These are phyloP conservation scores for Adrianichthys oophorus DNA, from an alignment of 2,797 vertebrate genomes.

Conservation along the genomic window DNA sequence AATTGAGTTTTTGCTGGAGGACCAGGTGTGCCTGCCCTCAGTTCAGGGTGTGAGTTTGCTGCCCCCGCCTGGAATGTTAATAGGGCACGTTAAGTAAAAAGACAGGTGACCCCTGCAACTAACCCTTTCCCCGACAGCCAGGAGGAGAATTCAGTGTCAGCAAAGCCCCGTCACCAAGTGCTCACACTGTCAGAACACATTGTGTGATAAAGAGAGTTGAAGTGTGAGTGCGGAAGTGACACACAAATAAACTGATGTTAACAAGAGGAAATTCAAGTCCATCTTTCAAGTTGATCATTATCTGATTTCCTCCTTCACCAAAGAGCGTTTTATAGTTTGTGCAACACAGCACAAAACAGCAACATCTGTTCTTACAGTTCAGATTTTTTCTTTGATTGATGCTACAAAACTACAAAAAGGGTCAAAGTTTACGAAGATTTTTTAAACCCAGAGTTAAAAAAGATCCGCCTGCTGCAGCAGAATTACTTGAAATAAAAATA, in stretches of 20 bases:
- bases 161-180: slow-evolving; percentile 25
- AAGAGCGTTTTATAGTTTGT: slow-evolving; percentile 21
- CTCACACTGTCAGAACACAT: neutral
- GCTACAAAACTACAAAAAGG: too few species aligned
- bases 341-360: slow-evolving; percentile 15
- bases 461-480: too few species aligned
- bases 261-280: neutral
- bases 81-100: slow-evolving; percentile 67
- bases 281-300: neutral
- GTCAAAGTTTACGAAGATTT: too few species aligned
- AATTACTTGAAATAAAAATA: too few species aligned
- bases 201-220: slow-evolving; percentile 3
- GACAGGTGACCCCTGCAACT: slow-evolving; percentile 59
- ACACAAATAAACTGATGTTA: neutral
- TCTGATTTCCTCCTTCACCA: slow-evolving; percentile 3
- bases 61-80: slow-evolving; percentile 74
- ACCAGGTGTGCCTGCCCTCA: slow-evolving; percentile 60
- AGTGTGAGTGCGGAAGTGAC: slow-evolving; percentile 1
- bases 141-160: slow-evolving; percentile 36
- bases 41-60: slow-evolving; percentile 62
- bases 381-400: too few species aligned
- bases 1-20: slow-evolving; percentile 50
- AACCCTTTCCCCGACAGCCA: slow-evolving; percentile 39
- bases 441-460: too few species aligned
- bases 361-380: too few species aligned